These are phyloP conservation scores for Altica lythri DNA, from an alignment of 2,888 invertebrate genomes.

Conservation along the genomic window DNA sequence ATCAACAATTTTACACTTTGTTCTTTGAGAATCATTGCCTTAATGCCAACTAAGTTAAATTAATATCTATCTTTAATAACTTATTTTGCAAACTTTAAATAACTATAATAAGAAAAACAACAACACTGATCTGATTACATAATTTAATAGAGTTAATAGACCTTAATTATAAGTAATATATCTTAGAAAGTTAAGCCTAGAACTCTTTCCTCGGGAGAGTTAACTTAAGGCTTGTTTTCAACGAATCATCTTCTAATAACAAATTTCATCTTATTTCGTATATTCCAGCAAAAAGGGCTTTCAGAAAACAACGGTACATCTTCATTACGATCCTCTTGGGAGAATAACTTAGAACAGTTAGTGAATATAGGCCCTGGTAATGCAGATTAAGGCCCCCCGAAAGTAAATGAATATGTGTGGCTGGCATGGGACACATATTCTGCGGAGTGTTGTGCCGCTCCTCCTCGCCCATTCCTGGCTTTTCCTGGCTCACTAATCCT, in stretches of 20 bases:
- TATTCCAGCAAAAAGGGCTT: constrained; percentile 24
- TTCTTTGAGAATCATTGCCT: no score
- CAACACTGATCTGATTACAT: no score
- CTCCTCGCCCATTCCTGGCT: not conserved
- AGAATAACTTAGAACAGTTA: constrained; percentile 31
- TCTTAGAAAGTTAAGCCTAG: no score
- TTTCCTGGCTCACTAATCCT: constrained; percentile 29
- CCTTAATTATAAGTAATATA: no score
- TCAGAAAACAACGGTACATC: constrained; percentile 23
- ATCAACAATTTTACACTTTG: no score
- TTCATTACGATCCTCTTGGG: constrained; percentile 25
- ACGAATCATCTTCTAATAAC: constrained; percentile 21
- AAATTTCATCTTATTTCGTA: constrained; percentile 22
- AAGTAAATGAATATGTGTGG: constrained; percentile 39
- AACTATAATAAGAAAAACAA: no score
- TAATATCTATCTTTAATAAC: no score
- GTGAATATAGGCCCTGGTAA: constrained; percentile 29
- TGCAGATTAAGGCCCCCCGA: constrained; percentile 27
- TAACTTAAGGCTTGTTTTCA: not conserved
- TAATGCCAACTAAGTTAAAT: no score
- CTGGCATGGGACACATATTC: constrained; percentile 33
- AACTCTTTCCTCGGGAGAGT: not conserved
- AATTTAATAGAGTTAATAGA: no score
- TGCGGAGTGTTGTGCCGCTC: constrained; percentile 24
- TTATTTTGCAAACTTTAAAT: no score